A percentile compares a stretch with the other conserved stretches of the same genome.
Conservation (phyloP, 2,797 vertebrate species). For the Esox lucius region DNA sequence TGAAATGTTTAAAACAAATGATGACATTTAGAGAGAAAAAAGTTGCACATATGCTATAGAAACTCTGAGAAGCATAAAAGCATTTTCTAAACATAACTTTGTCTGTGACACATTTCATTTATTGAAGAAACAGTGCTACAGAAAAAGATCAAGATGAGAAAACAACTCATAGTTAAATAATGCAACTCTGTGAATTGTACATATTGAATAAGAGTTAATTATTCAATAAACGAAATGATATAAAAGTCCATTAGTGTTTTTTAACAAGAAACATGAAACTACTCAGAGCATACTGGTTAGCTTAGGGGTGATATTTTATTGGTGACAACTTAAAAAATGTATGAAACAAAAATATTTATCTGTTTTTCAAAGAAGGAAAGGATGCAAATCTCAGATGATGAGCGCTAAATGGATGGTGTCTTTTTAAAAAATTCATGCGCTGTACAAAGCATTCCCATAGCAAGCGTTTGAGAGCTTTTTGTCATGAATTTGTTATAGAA, state of each 20-base stretch:
- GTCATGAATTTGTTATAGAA: slow-evolving; percentile 81
- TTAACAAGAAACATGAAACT: slow-evolving; percentile 54
- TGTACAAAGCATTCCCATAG: slow-evolving; percentile 68
- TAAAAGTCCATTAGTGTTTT: slow-evolving; percentile 78
- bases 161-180: slow-evolving; percentile 73
- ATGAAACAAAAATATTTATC: slow-evolving; percentile 81
- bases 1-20: background rate
- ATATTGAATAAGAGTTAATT: slow-evolving; percentile 73
- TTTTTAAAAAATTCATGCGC: slow-evolving; percentile 77
- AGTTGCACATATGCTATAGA: background rate
- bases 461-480: slow-evolving; percentile 71
- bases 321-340: slow-evolving; percentile 71
- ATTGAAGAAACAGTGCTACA: slow-evolving; percentile 54
- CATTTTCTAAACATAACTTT: slow-evolving; percentile 29
- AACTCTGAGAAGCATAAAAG: slow-evolving; percentile 24
- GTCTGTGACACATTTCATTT: slow-evolving; percentile 41
- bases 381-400: slow-evolving; percentile 75
- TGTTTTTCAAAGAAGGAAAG: slow-evolving; percentile 58
- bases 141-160: slow-evolving; percentile 40
- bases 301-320: slow-evolving; percentile 63
- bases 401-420: slow-evolving; percentile 74
- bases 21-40: background rate
- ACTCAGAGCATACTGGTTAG: slow-evolving; percentile 48
- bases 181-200: slow-evolving; percentile 64
- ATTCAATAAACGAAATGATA: slow-evolving; percentile 77